Evolutionary conservation across 2,113 vertebrate species (phyloP).

Genomic region (Taxidea taxus): DNA sequence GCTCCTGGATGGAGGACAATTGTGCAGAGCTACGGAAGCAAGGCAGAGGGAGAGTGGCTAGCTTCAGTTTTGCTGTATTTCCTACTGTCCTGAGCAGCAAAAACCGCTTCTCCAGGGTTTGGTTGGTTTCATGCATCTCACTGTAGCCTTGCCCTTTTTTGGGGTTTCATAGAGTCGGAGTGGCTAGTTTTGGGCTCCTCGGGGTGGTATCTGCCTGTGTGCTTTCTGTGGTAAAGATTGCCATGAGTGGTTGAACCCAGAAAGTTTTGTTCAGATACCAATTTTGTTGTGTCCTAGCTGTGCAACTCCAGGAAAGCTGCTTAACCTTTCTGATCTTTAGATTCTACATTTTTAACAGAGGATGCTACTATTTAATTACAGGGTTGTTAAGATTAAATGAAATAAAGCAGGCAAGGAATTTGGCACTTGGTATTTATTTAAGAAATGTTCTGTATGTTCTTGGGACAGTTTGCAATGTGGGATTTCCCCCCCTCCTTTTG

Average conservation of each 20-base stretch:
- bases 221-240: neutral
- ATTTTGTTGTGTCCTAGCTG: neutral
- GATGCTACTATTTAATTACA: neutral
- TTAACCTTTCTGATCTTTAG: neutral
- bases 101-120: neutral
- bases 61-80: neutral
- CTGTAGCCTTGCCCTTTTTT: neutral
- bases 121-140: neutral
- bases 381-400: neutral
- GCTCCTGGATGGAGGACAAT: neutral
- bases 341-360: neutral
- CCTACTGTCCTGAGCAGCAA: neutral
- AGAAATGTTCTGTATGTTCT: neutral
- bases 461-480: neutral
- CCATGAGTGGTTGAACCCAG: neutral
- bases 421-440: neutral
- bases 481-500: neutral
- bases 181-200: neutral
- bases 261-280: neutral
- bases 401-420: neutral
- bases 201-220: neutral
- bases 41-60: neutral
- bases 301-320: neutral
- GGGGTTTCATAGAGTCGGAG: neutral
- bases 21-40: neutral